Evolutionary conservation across 2,888 invertebrate species (phyloP).

Genomic region (Ellobium chinense): DNA sequence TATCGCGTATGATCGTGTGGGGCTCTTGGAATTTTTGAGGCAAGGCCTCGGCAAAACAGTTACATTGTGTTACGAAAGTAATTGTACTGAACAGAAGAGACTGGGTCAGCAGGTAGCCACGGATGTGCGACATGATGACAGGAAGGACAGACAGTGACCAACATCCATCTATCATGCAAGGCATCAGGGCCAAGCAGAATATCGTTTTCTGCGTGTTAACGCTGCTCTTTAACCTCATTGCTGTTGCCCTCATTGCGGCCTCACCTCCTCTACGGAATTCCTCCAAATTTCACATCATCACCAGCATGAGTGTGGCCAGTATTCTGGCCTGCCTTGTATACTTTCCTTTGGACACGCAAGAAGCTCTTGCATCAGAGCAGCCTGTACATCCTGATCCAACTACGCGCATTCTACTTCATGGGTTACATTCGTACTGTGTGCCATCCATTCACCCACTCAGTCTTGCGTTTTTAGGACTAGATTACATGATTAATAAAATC

Average conservation of each 20-base stretch:
- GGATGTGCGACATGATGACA: too few species aligned
- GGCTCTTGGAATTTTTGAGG: too few species aligned
- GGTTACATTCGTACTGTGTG: constrained; percentile 5
- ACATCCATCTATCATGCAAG: background rate
- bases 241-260: background rate
- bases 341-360: background rate
- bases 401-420: background rate
- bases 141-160: too few species aligned
- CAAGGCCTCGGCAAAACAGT: too few species aligned
- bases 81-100: too few species aligned
- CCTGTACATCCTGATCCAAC: background rate
- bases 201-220: constrained; percentile 3
- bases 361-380: background rate
- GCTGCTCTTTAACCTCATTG: background rate
- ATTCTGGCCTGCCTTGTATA: background rate
- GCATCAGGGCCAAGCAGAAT: constrained; percentile 15
- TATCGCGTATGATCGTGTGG: too few species aligned
- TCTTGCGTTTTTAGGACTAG: constrained; percentile 6
- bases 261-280: constrained; percentile 6
- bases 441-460: constrained; percentile 10
- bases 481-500: constrained; percentile 5
- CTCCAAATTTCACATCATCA: constrained; percentile 11
- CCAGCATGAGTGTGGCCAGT: constrained; percentile 6
- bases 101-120: too few species aligned
- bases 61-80: too few species aligned